Conservation (phyloP, 1,140 invertebrate species). For the Theocolax elegans region DNA sequence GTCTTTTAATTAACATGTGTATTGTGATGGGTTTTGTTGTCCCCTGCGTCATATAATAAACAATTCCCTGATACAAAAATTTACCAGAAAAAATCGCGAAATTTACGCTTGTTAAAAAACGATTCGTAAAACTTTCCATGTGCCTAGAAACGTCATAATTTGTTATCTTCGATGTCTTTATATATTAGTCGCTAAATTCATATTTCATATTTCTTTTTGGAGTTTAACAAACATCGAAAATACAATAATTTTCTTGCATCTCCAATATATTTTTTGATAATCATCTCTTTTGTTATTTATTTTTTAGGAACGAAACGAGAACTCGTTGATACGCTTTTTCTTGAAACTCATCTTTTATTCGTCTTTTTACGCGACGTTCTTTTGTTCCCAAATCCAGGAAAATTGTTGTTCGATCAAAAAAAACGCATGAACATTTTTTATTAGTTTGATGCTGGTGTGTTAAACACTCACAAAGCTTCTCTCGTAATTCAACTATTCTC, state of each 20-base stretch:
- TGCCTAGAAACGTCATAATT: slow-evolving; percentile 21
- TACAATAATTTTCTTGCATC: slow-evolving; percentile 1
- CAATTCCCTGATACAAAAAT: slow-evolving; percentile 25
- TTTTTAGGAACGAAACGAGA: slow-evolving; percentile 39
- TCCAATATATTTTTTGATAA: slow-evolving; percentile 31
- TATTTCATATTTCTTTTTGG: slow-evolving; percentile 15
- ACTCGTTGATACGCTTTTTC: slow-evolving; percentile 27
- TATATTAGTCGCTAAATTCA: slow-evolving; percentile 18
- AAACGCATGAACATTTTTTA: slow-evolving; percentile 7
- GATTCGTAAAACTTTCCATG: slow-evolving; percentile 26
- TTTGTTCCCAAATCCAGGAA: slow-evolving; percentile 32
- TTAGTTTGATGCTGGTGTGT: slow-evolving; percentile 22
- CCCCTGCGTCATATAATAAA: slow-evolving; percentile 7
- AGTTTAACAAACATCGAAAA: slow-evolving; percentile 25
- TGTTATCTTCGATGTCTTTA: slow-evolving; percentile 32
- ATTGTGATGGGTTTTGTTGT: neutral
- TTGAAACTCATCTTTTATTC: slow-evolving; percentile 33
- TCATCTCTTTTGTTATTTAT: slow-evolving; percentile 15
- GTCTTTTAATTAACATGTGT: slow-evolving; percentile 12
- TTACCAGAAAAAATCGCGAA: slow-evolving; percentile 28
- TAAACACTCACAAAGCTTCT: slow-evolving; percentile 16
- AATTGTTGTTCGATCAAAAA: slow-evolving; percentile 23
- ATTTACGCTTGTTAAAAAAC: slow-evolving; percentile 5
- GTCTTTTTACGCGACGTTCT: slow-evolving; percentile 24
- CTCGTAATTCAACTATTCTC: slow-evolving; percentile 7